A percentile compares a stretch with the other conserved stretches of the same genome.
These are phyloP conservation scores for Dromiciops gliroides DNA, from an alignment of 2,113 vertebrate species.

Conservation along the genomic window DNA sequence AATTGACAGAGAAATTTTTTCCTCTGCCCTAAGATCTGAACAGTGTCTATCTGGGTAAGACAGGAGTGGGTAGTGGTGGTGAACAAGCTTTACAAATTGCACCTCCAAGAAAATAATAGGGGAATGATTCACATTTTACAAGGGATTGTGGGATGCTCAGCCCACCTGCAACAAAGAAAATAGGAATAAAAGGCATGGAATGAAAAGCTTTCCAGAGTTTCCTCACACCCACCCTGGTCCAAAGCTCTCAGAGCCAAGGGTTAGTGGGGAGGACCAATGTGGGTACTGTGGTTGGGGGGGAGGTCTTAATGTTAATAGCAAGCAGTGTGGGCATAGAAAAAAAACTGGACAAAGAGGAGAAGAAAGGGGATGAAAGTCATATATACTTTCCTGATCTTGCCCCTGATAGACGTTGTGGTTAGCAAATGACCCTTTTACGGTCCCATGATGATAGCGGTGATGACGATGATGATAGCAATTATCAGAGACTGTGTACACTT, in stretches of 20 bases:
- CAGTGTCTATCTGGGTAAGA: background rate
- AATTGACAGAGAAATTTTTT: background rate
- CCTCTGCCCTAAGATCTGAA: background rate
- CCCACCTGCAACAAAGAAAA: background rate
- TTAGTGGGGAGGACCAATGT: background rate
- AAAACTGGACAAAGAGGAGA: background rate
- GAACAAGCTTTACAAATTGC: background rate
- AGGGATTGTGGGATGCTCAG: background rate
- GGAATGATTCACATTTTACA: background rate
- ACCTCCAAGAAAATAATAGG: slow-evolving; percentile 4
- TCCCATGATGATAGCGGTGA: background rate
- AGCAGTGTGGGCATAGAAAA: background rate
- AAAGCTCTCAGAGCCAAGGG: slow-evolving; percentile 25
- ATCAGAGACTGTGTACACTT: background rate
- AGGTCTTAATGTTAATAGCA: background rate
- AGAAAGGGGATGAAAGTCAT: background rate
- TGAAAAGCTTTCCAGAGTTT: background rate
- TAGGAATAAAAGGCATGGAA: background rate
- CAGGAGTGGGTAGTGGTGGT: background rate
- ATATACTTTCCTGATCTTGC: background rate
- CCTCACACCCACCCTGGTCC: background rate
- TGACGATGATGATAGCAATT: background rate
- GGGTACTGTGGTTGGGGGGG: background rate
- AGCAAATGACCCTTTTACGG: background rate
- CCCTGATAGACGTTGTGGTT: background rate